Conservation (phyloP, 2,888 invertebrate genomes). For the Erebia palarica region DNA sequence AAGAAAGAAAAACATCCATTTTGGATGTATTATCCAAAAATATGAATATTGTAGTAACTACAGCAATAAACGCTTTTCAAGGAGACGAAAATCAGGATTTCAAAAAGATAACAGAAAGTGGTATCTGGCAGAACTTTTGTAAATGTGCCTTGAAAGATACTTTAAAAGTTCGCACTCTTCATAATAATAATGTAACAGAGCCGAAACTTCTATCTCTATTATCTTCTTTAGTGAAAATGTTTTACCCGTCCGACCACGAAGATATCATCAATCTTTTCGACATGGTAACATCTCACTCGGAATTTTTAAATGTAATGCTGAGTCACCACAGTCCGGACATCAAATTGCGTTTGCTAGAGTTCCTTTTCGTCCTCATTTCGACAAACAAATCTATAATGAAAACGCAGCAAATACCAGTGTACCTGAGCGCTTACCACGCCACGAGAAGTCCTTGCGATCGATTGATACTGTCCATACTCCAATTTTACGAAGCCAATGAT, state of each 20-base stretch:
- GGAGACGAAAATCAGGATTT: constrained; percentile 57
- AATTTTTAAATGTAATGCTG: constrained; percentile 87
- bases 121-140: constrained; percentile 83
- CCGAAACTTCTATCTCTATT: constrained; percentile 81
- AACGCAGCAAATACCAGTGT: constrained; percentile 87
- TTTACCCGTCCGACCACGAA: constrained; percentile 76
- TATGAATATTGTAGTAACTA: constrained; percentile 61
- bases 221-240: constrained; percentile 78
- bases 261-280: constrained; percentile 84
- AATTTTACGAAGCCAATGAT: constrained; percentile 86
- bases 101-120: constrained; percentile 69
- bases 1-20: constrained; percentile 62
- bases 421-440: constrained; percentile 90
- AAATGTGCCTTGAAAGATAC: constrained; percentile 86
- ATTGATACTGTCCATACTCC: constrained; percentile 85
- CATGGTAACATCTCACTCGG: constrained; percentile 89
- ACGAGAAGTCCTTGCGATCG: constrained; percentile 87
- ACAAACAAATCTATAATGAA: constrained; percentile 86
- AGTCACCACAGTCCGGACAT: constrained; percentile 72
- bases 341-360: constrained; percentile 84
- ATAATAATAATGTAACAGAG: constrained; percentile 59
- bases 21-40: constrained; percentile 55
- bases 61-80: constrained; percentile 53
- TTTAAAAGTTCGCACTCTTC: constrained; percentile 73
- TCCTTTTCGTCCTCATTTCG: constrained; percentile 84